Percentiles rank a stretch among this genome's conserved stretches.
Evolutionary conservation across 2,888 invertebrate species (phyloP).

Genomic region (Cryptocephalus moraei): DNA sequence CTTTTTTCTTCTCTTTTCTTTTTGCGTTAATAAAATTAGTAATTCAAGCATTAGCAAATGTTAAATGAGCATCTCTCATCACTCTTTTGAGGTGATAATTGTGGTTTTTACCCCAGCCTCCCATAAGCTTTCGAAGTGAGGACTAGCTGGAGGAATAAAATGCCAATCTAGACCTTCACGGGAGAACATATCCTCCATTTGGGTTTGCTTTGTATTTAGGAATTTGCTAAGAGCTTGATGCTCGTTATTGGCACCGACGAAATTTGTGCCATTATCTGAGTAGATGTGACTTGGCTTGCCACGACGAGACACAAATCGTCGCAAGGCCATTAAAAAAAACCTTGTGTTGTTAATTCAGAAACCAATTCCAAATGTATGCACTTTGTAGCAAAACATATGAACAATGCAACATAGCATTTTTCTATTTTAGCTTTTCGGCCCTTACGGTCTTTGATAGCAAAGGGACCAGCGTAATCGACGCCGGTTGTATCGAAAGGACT

Average conservation of each 20-base stretch:
- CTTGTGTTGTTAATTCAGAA: conserved; percentile 13
- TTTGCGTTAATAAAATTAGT: no score
- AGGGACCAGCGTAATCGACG: no score
- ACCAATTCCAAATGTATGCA: conserved; percentile 22
- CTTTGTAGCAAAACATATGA: conserved; percentile 10
- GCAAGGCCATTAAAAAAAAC: conserved; percentile 15
- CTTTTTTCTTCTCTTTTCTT: no score
- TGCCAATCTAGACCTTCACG: conserved; percentile 7
- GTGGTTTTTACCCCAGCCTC: conserved; percentile 9
- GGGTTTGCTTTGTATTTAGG: conserved; percentile 1
- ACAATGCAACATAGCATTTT: conserved; percentile 11
- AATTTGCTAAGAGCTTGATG: conserved; percentile 3
- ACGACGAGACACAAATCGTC: conserved; percentile 18
- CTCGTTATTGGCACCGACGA: conserved; percentile 7
- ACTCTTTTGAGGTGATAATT: no score
- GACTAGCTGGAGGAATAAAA: conserved; percentile 10
- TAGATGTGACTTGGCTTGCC: conserved; percentile 14
- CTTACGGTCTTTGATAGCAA: no score
- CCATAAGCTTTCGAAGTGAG: conserved; percentile 13
- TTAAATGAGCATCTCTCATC: no score
- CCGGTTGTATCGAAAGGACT: no score
- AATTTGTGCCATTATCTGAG: conserved; percentile 21
- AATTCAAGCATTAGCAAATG: no score
- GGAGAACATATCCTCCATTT: neutral
- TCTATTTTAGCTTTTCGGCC: no score